Percentiles rank a stretch among this genome's conserved stretches.
Evolutionary conservation across 2,888 invertebrate genomes (phyloP).

Genomic region (Synanthedon formicaeformis): DNA sequence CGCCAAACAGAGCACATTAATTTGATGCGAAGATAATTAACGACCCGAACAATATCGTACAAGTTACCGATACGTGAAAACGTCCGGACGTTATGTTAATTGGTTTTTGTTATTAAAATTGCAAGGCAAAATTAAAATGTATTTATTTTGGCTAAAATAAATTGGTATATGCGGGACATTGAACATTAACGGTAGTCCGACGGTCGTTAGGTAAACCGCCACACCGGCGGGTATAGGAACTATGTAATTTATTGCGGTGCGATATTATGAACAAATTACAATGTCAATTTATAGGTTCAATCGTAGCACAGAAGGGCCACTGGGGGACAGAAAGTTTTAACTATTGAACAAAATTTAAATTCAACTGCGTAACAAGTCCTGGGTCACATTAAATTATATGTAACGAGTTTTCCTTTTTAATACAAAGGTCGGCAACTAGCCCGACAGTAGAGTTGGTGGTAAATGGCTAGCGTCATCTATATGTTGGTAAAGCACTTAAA

Average conservation of each 20-base stretch:
- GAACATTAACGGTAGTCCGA: not conserved
- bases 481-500: too few relatives aligned
- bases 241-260: not conserved
- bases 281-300: constrained; percentile 28
- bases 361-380: too few relatives aligned
- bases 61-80: constrained; percentile 1
- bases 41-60: not conserved
- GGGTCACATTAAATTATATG: too few relatives aligned
- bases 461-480: too few relatives aligned
- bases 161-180: constrained; percentile 21
- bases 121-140: constrained; percentile 4
- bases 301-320: constrained; percentile 1
- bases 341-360: not conserved
- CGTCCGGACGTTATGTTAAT: constrained; percentile 5
- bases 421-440: too few relatives aligned
- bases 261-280: constrained; percentile 27
- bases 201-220: not conserved
- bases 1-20: not conserved
- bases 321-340: not conserved
- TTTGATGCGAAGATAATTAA: not conserved
- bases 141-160: constrained; percentile 24
- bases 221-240: not conserved
- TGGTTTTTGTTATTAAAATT: constrained; percentile 6
- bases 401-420: too few relatives aligned
- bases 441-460: too few relatives aligned